Base-by-base conservation (phyloP, 2,888 invertebrate species). In the Lycia hirtaria region DNA sequence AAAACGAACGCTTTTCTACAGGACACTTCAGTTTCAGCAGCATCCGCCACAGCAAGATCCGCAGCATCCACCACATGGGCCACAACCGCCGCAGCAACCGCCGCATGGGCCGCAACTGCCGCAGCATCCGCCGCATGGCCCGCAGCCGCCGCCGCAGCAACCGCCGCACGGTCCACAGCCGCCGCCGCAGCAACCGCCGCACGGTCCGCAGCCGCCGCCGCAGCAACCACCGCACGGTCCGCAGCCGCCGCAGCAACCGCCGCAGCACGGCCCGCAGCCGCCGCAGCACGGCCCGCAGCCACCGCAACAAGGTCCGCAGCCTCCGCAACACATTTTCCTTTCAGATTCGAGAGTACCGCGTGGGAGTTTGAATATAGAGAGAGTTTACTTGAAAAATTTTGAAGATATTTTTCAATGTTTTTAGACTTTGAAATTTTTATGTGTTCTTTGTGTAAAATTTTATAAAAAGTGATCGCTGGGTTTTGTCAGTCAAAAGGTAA, bases 381-480 rank as follows among this genome's bases (percentile, higher is more conserved):
- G 48, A 44, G 32, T 50, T 61, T 56, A 72, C 70, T 71, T 60
- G 60, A 17, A 50, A 48, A 67, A 71, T 73, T 77, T 75, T 43
- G 47, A 26, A 50, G 52, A 53, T 59, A 52, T 64, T 72, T 71
- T 67, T 48, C 43, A 17, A 14, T 45, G 52, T 67, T 70, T 63
- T 54, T 62, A 41, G 57, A 68, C 66, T 67, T 64, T 57, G 56
- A 19, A 26, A 44, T 60, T 60, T 68, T 72, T 72, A 71, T 59
- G 56, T 76, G 73, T 75, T 64, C 72, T 68, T 66, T 68, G 71
- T 75, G 67, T 73, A 75, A 78, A 72, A 58, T 69, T 68, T 67
- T 71, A 48, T 72, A 65, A 63, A 73, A 71, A 78, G 67, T 80
- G 73, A 75, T 15, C 28, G 1, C 4, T 38, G 51, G 26, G 22